These are phyloP conservation scores for Nowickia ferox DNA, from an alignment of 2,888 invertebrate genomes.

Conservation along the genomic window DNA sequence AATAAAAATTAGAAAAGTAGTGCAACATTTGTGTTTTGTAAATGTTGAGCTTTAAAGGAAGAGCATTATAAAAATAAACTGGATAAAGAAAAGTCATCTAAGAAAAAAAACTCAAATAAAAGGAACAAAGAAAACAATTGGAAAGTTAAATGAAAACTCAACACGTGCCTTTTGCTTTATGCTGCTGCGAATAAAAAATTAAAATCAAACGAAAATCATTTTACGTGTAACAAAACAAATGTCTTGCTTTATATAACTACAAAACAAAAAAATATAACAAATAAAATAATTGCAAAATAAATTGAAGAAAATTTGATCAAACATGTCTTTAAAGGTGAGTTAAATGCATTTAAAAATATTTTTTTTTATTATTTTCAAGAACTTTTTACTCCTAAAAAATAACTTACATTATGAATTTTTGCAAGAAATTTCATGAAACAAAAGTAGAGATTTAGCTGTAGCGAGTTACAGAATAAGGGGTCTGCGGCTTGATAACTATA, in stretches of 20 bases:
- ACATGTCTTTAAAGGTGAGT: conserved; percentile 67
- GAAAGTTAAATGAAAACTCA: conserved; percentile 46
- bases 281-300: conserved; percentile 22
- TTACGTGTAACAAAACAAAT: conserved; percentile 12
- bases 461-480: no score
- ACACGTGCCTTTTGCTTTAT: conserved; percentile 47
- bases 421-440: no score
- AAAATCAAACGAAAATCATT: conserved; percentile 9
- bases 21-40: conserved; percentile 57
- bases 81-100: conserved; percentile 18
- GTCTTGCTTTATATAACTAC: conserved; percentile 18
- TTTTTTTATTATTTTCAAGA: neutral
- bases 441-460: no score
- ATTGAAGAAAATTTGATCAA: conserved; percentile 18
- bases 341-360: neutral
- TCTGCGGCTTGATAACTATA: no score
- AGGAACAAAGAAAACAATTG: conserved; percentile 20
- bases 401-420: no score
- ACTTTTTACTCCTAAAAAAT: neutral
- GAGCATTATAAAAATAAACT: neutral
- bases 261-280: neutral
- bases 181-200: neutral
- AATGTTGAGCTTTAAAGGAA: conserved; percentile 7
- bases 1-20: conserved; percentile 63
- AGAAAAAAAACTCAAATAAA: neutral